Conservation (phyloP, 2,888 invertebrate species). For the Sarcophaga carnaria region DNA sequence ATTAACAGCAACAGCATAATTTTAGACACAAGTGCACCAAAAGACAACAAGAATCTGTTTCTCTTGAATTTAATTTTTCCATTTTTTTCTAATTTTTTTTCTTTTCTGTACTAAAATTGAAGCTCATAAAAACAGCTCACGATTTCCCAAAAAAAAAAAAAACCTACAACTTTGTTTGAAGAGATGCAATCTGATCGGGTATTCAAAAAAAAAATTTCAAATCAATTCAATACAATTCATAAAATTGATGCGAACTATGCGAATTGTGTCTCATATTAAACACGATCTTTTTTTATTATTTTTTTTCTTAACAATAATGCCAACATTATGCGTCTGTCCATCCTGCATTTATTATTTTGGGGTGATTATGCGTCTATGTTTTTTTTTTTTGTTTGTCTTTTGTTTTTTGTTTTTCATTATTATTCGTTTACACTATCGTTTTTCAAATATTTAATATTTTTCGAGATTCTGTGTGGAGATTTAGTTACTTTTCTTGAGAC, state of each 20-base stretch:
- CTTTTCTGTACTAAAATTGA: neutral
- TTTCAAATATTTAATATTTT: slow-evolving; percentile 56
- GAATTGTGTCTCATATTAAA: slow-evolving; percentile 35
- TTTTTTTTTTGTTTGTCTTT: slow-evolving; percentile 21
- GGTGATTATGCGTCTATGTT: slow-evolving; percentile 69
- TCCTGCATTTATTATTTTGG: slow-evolving; percentile 28
- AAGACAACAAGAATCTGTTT: slow-evolving; percentile 52
- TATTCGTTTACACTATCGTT: neutral
- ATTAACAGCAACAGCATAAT: slow-evolving; percentile 28
- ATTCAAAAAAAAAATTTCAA: neutral
- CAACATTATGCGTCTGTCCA: neutral
- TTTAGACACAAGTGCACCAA: slow-evolving; percentile 61
- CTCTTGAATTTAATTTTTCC: slow-evolving; percentile 3
- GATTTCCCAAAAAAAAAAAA: slow-evolving; percentile 12
- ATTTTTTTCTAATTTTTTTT: too few relatives aligned
- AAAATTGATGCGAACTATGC: slow-evolving; percentile 67
- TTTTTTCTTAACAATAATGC: neutral
- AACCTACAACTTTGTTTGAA: slow-evolving; percentile 19
- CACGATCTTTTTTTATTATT: slow-evolving; percentile 35
- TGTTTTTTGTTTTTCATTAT: neutral
- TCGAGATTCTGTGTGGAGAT: slow-evolving; percentile 61
- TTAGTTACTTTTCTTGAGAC: slow-evolving; percentile 39
- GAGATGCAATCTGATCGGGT: slow-evolving; percentile 26
- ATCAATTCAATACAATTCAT: slow-evolving; percentile 24
- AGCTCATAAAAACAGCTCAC: slow-evolving; percentile 7